A percentile compares a stretch with the other conserved stretches of the same genome.
Evolutionary conservation across 92 coral and sea anemone genomes (phyloP).

Genomic region (Parazoanthus swiftii): DNA sequence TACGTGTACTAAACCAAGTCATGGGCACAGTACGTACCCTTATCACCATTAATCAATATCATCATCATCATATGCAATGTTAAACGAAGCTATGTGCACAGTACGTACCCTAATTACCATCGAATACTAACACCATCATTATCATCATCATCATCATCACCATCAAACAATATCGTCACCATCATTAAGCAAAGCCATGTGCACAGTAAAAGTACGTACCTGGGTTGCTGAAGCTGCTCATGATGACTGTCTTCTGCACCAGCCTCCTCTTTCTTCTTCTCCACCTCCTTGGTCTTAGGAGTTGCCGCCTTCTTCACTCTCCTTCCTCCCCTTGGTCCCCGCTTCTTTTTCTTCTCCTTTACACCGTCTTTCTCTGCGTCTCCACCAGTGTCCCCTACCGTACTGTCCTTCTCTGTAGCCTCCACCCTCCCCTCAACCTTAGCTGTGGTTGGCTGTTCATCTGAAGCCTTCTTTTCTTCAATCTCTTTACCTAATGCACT

Average conservation of each 20-base stretch:
- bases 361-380: not conserved
- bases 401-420: not conserved
- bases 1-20: too few relatives aligned
- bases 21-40: too few relatives aligned
- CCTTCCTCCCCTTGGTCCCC: conserved; percentile 40
- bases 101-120: too few relatives aligned
- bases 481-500: not conserved
- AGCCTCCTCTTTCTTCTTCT: conserved; percentile 10
- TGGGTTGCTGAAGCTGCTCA: not conserved
- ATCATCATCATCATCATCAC: too few relatives aligned
- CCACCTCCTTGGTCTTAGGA: conserved; percentile 11
- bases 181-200: too few relatives aligned
- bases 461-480: not conserved
- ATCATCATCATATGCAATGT: too few relatives aligned
- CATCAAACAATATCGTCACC: too few relatives aligned
- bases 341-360: conserved; percentile 34
- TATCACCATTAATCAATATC: too few relatives aligned
- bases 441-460: not conserved
- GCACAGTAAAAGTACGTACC: not conserved
- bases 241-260: not conserved
- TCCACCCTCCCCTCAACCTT: conserved; percentile 2
- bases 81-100: too few relatives aligned
- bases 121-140: too few relatives aligned
- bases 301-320: conserved; percentile 22
- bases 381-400: not conserved